Base-by-base conservation (phyloP, 2,113 vertebrate genomes). In the Mixornis gularis region DNA sequence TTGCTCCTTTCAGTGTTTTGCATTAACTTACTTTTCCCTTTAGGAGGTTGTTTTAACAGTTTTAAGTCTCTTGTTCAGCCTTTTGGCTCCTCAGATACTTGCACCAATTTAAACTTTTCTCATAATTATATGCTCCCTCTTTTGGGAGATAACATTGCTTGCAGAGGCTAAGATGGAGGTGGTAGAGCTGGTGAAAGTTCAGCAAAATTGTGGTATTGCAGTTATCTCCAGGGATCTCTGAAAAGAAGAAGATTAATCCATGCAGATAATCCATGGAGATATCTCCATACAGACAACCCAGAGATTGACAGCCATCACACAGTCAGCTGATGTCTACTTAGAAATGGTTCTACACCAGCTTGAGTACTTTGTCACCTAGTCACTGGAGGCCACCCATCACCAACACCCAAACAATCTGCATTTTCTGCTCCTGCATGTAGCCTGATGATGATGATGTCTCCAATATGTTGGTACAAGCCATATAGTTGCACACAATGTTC, bases 1-100 rank as follows among this genome's bases (percentile, higher is more conserved):
- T 94, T 87, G 66, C 25, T 85, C 25, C 66, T 91, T 87, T 91
- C 44, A 66, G 74, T 73, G 43, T 93, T 96, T 89, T 89, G 22
- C 85, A 78, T 86, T 86, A 95, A 93, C 68, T 96, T 87, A 77
- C 46, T 87, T 85, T 83, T 82, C 49, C 43, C 15, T 89, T 69
- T 60, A 82, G 49, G 43, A 89, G 25, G 8, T 59, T 65, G 17
- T 58, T 82, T 56, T 72, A 77, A 87, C 90, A 86, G 80, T 74
- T 49, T 53, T 73, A 90, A 85, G 20, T 3, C 1, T 32, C 70
- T 87, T 91, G 7, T 59, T 89, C 53, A 72, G 32, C 43, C 46
- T 87, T 91, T 95, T 62, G 82, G n/a, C 46, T 66, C 22, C n/a
- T 56, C 13, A 21, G 13, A 74, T 83, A 16, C 48, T 70, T 87